Percentiles rank a stretch among this genome's conserved stretches.
These are phyloP conservation scores for human (Homo sapiens) DNA, from an alignment of 2,113 vertebrate species.

Conservation along the genomic window GRCh38 chr2:11172001-11172500, in stretches of 20 bases:
- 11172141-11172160: not conserved
- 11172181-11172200: not conserved
- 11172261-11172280: not conserved
- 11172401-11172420: not conserved
- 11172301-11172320: not conserved
- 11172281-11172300: not conserved
- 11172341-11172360: not conserved
- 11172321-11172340: not conserved
- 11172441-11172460: not conserved
- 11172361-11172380: not conserved
- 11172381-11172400: not conserved
- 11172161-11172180: not conserved
- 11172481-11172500: not conserved
- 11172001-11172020: conserved; percentile 93
- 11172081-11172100: rapidly evolving
- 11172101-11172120: too few species aligned
- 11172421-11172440: not conserved
- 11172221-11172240: not conserved
- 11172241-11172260: not conserved
- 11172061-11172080: too few species aligned
- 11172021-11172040: conserved; percentile 89
- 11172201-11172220: too few species aligned
- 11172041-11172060: conserved; percentile 83
- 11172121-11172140: not conserved
- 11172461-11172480: not conserved